These are phyloP conservation scores for Herminia tarsipennalis DNA, from an alignment of 2,888 invertebrate genomes.

Conservation along the genomic window DNA sequence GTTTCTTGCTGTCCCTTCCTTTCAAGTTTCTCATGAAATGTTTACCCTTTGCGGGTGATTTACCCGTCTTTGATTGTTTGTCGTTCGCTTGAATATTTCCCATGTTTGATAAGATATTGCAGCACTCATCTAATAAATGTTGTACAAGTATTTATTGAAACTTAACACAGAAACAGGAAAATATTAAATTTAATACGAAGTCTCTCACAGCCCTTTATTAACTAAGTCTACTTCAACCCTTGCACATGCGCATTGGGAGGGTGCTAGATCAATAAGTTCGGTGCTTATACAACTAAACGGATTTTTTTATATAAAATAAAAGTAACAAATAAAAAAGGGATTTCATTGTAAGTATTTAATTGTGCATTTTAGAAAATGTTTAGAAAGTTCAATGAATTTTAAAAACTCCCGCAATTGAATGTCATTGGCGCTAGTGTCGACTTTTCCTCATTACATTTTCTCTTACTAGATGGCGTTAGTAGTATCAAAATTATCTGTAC, in stretches of 20 bases:
- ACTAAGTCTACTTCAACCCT: slow-evolving; percentile 30
- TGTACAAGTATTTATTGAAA: slow-evolving; percentile 11
- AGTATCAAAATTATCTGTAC: too few relatives aligned
- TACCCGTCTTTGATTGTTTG: slow-evolving; percentile 81
- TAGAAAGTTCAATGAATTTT: too few relatives aligned
- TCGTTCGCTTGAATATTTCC: slow-evolving; percentile 84
- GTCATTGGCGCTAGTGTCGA: not conserved
- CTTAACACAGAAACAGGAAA: slow-evolving; percentile 15
- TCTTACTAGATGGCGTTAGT: slow-evolving; percentile 28
- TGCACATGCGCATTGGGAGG: slow-evolving; percentile 50
- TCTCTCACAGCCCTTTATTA: slow-evolving; percentile 62
- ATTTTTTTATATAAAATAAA: not conserved
- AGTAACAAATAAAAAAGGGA: not conserved
- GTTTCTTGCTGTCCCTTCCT: slow-evolving; percentile 75
- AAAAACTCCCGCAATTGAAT: too few relatives aligned
- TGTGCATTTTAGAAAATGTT: not conserved
- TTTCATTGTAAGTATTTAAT: not conserved
- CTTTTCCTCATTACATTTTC: slow-evolving; percentile 4
- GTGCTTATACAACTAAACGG: slow-evolving; percentile 25
- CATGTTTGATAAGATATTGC: slow-evolving; percentile 58
- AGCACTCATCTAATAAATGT: slow-evolving; percentile 24
- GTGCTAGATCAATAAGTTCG: slow-evolving; percentile 48
- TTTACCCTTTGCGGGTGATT: slow-evolving; percentile 86
- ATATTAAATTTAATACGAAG: slow-evolving; percentile 40
- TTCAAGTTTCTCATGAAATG: slow-evolving; percentile 83